Conservation (phyloP, 2,888 invertebrate genomes). For the Mactromeris polynyma region DNA sequence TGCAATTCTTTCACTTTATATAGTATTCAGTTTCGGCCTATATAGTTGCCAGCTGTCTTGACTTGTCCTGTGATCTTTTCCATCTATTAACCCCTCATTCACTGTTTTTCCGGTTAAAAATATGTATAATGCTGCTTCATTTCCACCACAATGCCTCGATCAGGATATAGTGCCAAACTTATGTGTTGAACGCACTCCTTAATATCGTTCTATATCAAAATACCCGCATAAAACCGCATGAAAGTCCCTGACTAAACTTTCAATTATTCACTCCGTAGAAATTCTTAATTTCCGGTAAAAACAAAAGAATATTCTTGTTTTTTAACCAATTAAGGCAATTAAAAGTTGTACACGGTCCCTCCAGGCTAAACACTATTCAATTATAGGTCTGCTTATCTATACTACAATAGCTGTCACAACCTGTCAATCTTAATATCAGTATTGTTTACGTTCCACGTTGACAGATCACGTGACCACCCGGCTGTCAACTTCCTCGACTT, state of each 20-base stretch:
- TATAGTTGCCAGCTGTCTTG: too few relatives aligned
- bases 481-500: conserved; percentile 68
- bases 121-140: too few relatives aligned
- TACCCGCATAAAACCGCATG: background rate
- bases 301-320: background rate
- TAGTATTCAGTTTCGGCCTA: too few relatives aligned
- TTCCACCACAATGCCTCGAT: too few relatives aligned
- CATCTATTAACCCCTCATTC: too few relatives aligned
- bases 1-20: too few relatives aligned
- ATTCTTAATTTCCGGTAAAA: background rate
- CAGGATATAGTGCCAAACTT: too few relatives aligned
- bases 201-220: too few relatives aligned
- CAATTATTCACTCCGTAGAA: background rate
- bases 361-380: background rate
- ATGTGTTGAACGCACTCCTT: too few relatives aligned
- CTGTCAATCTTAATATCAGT: conserved; percentile 1
- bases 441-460: conserved; percentile 76
- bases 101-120: too few relatives aligned
- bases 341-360: background rate
- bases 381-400: background rate
- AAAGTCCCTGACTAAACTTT: background rate
- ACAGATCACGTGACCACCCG: conserved; percentile 59
- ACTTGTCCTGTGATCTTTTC: too few relatives aligned
- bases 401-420: background rate
- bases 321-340: background rate